A percentile compares a stretch with the other conserved stretches of the same genome.
Conservation (phyloP, 2,888 invertebrate species). For the Scaptomyza cyrtandrae region DNA sequence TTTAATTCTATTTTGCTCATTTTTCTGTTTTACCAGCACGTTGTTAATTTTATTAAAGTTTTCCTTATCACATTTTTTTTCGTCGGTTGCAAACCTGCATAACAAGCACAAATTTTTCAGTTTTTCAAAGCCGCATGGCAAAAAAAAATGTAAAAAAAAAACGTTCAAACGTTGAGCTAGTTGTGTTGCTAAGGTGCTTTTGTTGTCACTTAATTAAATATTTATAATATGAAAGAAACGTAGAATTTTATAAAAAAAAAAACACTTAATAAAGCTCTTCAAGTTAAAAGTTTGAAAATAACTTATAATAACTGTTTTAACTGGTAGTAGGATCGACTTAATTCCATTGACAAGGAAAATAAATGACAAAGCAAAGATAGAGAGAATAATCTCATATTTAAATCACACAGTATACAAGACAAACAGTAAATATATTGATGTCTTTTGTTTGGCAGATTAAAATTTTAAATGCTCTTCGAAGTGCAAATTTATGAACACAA, state of each 20-base stretch:
- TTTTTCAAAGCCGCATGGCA: no score
- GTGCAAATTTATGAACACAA: constrained; percentile 9
- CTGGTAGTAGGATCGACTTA: background rate
- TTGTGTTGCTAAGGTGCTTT: background rate
- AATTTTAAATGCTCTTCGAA: constrained; percentile 40
- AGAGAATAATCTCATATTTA: no score
- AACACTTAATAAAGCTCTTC: no score
- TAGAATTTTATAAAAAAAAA: background rate
- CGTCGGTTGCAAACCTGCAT: constrained; percentile 38
- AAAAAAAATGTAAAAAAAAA: no score
- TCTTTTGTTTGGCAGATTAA: constrained; percentile 41
- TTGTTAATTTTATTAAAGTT: constrained; percentile 76
- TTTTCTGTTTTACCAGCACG: constrained; percentile 39
- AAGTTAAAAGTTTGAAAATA: background rate
- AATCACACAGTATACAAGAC: background rate
- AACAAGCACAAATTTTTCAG: background rate
- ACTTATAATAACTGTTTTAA: background rate
- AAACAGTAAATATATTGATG: background rate
- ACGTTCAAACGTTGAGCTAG: background rate
- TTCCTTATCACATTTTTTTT: constrained; percentile 55
- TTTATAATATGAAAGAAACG: background rate
- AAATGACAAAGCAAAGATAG: no score
- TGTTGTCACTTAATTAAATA: constrained; percentile 7
- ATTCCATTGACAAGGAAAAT: background rate
- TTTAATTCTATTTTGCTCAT: constrained; percentile 55